A percentile compares a stretch with the other conserved stretches of the same genome.
phyloP scores from a whole-genome alignment of 2,888 invertebrate species.

The Amiota communis region DNA sequence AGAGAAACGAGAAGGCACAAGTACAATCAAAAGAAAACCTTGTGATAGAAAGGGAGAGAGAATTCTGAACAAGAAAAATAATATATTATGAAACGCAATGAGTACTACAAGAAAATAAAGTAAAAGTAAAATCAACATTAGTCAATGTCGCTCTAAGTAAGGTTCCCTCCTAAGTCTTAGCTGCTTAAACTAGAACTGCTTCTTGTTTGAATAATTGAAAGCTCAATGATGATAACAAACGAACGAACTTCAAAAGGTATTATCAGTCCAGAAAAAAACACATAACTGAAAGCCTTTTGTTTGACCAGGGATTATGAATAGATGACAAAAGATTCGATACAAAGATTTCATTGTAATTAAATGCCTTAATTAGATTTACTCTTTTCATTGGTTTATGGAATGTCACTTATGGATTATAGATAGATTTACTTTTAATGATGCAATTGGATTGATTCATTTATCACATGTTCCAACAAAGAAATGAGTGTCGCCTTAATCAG shows the following conservation, averaged over 20 bases:
- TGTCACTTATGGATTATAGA: too few relatives aligned
- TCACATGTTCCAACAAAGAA: too few relatives aligned
- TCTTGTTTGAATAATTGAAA: constrained; percentile 8
- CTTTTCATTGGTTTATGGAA: too few relatives aligned
- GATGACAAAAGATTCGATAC: too few relatives aligned
- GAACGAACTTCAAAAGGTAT: neutral
- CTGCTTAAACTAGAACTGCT: neutral
- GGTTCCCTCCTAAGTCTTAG: neutral
- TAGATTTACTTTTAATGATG: too few relatives aligned
- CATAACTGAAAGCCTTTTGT: too few relatives aligned
- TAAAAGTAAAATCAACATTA: constrained; percentile 60
- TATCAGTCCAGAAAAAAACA: constrained; percentile 26
- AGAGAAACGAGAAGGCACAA: neutral
- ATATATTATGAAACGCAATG: constrained; percentile 19
- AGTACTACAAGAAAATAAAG: neutral
- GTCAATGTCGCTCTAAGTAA: constrained; percentile 58
- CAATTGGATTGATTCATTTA: too few relatives aligned
- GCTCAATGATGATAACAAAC: neutral
- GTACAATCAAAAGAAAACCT: neutral
- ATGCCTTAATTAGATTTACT: too few relatives aligned
- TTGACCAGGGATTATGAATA: too few relatives aligned
- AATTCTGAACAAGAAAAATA: constrained; percentile 18
- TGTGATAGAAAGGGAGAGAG: neutral
- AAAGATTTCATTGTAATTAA: too few relatives aligned
- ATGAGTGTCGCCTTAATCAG: too few relatives aligned